phyloP scores from a whole-genome alignment of 1,140 invertebrate species.

The Pseudachorutes palmiensis region DNA sequence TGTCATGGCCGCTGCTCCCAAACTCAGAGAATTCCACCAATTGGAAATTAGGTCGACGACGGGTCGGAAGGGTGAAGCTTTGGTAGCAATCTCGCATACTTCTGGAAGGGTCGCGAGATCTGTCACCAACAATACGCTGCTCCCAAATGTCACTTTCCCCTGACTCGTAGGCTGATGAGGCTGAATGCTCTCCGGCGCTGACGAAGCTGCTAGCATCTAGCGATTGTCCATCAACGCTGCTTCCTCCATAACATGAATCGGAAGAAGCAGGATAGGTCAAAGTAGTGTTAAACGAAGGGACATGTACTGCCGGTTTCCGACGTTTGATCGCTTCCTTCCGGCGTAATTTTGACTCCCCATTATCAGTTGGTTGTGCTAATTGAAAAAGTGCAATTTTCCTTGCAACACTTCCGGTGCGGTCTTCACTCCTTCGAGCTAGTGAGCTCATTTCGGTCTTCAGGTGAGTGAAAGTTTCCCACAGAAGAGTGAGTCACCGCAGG shows the following conservation, averaged over 20 bases:
- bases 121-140: neutral
- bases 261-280: neutral
- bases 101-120: neutral
- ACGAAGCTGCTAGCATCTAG: neutral
- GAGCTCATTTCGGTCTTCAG: neutral
- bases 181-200: neutral
- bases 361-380: neutral
- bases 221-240: neutral
- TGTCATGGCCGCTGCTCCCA: neutral
- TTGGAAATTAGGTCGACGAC: neutral
- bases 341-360: neutral
- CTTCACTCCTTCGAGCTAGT: neutral
- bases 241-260: constrained; percentile 1
- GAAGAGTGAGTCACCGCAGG: too few species aligned
- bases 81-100: constrained; percentile 5
- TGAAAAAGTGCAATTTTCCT: constrained; percentile 32
- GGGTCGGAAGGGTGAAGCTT: neutral
- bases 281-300: neutral
- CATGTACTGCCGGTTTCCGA: neutral
- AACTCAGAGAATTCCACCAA: constrained; percentile 12
- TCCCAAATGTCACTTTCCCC: neutral
- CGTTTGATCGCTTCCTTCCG: constrained; percentile 1
- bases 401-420: constrained; percentile 21
- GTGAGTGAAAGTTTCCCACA: neutral
- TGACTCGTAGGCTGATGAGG: neutral